Conservation (phyloP, 2,888 invertebrate species). For the Drosophila basisetae region DNA sequence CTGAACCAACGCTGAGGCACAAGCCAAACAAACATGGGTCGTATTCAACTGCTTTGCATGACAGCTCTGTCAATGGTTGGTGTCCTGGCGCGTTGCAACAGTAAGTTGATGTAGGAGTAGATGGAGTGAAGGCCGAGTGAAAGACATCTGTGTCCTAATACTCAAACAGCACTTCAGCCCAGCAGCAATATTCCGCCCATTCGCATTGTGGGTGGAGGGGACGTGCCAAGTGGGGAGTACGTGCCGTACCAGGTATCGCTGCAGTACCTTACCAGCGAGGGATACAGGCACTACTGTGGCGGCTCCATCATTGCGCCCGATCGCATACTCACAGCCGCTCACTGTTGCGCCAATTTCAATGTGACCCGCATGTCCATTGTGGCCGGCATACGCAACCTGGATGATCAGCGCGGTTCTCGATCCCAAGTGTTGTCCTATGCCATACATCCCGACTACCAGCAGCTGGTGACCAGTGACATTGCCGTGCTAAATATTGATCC, state of each 20-base stretch:
- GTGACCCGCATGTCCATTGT: constrained; percentile 70
- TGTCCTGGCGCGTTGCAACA: constrained; percentile 43
- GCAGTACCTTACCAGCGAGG: constrained; percentile 67
- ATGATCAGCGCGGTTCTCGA: constrained; percentile 60
- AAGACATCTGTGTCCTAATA: too few relatives aligned
- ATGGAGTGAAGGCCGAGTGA: not conserved
- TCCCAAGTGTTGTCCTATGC: constrained; percentile 65
- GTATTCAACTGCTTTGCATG: constrained; percentile 32
- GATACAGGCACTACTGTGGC: constrained; percentile 82
- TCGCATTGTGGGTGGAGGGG: constrained; percentile 80
- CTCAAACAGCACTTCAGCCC: constrained; percentile 51
- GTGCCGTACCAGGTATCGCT: constrained; percentile 84
- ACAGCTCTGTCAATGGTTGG: constrained; percentile 22
- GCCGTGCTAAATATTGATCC: constrained; percentile 78
- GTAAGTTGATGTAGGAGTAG: constrained; percentile 37
- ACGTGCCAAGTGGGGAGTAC: constrained; percentile 67
- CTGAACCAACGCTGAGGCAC: constrained; percentile 28
- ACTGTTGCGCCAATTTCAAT: constrained; percentile 80
- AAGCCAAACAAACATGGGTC: constrained; percentile 48
- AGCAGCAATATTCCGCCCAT: constrained; percentile 29
- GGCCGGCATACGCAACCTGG: constrained; percentile 77
- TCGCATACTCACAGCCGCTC: constrained; percentile 83
- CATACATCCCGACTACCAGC: constrained; percentile 82
- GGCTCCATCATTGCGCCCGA: constrained; percentile 82
- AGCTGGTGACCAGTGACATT: constrained; percentile 81